Evolutionary conservation across 2,113 vertebrate species (phyloP), one percentile per base, ranked within the genome.

Genomic region (Amphiprion percula): DNA sequence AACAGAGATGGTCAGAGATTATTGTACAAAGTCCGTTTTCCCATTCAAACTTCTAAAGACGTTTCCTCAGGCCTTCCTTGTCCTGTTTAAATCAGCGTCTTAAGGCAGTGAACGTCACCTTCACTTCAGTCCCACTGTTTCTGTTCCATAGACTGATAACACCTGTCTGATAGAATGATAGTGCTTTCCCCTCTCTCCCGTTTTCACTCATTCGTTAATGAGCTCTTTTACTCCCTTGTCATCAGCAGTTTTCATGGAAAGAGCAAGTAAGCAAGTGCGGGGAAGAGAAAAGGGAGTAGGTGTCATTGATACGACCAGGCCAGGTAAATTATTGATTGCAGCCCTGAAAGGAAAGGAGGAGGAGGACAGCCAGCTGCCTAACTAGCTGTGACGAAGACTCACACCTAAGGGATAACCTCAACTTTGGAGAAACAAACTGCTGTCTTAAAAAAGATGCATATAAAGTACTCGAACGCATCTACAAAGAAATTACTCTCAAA

Each of bases 321-420:
- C 46, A 46, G 61, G 65, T 95, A 24, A 94, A 95, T 94, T 92
- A 95, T 95, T 93, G 84, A 95, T 88, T 10, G 47, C 19, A 46
- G 33, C 41, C 24, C 75, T 90, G 85, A 86, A 90, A 91, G 88
- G 71, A 88, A 81, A 92, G 80, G 84, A 88, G 81, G 37, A 72
- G 58, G 33, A 69, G 77, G 54, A 83, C 62, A 59, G 54, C 61
- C 77, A 68, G 77, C 73, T 55, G 71, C 30, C 64, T 52, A 73
- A 77, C 53, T 26, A 66, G 30, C 83, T 59, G 80, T 77, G 78
- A 88, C 56, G 68, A 52, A 26, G 14, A 68, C 80, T 87, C 77
- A 86, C 87, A 83, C 83, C 83, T 74, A 4, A 39, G 46, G 71
- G 68, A 54, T 39, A 10, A 73, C 59, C n/a, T 66, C 53, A 15